These are phyloP conservation scores for Adelges cooleyi DNA, from an alignment of 1,140 invertebrate species.

Conservation along the genomic window DNA sequence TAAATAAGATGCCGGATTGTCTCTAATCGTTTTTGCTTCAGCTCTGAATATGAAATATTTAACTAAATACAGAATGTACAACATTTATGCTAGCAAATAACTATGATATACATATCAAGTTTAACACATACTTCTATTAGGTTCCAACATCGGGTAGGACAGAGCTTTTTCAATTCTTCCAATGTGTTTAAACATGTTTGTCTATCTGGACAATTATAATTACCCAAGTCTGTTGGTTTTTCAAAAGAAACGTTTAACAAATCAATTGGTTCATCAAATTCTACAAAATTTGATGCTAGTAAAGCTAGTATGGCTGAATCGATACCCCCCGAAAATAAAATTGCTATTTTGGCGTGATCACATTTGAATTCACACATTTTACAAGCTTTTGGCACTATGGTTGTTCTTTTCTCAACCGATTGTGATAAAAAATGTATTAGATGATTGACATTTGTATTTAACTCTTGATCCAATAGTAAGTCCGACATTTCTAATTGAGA, in stretches of 20 bases:
- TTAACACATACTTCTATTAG: conserved; percentile 48
- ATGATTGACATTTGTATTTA: conserved; percentile 37
- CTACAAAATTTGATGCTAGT: conserved; percentile 61
- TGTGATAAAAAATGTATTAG: conserved; percentile 47
- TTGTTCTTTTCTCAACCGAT: conserved; percentile 51
- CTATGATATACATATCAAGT: conserved; percentile 1
- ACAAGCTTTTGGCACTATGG: conserved; percentile 53
- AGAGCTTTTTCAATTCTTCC: conserved; percentile 55
- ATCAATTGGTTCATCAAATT: conserved; percentile 64
- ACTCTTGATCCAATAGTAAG: neutral
- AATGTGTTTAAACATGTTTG: conserved; percentile 61
- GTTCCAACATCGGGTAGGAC: conserved; percentile 58
- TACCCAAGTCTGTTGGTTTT: conserved; percentile 33
- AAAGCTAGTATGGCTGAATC: conserved; percentile 83
- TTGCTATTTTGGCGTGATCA: conserved; percentile 61
- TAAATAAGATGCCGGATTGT: conserved; percentile 65
- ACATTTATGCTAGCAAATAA: conserved; percentile 30
- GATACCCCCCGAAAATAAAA: conserved; percentile 91
- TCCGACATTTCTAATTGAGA: conserved; percentile 7
- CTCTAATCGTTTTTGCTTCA: conserved; percentile 45
- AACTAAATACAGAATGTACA: conserved; percentile 44
- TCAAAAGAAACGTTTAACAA: conserved; percentile 96
- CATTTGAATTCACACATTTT: conserved; percentile 43
- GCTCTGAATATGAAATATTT: conserved; percentile 59
- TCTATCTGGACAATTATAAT: conserved; percentile 63